These are phyloP conservation scores for Torymus aiolomorphi DNA, from an alignment of 2,888 invertebrate species.

Conservation along the genomic window DNA sequence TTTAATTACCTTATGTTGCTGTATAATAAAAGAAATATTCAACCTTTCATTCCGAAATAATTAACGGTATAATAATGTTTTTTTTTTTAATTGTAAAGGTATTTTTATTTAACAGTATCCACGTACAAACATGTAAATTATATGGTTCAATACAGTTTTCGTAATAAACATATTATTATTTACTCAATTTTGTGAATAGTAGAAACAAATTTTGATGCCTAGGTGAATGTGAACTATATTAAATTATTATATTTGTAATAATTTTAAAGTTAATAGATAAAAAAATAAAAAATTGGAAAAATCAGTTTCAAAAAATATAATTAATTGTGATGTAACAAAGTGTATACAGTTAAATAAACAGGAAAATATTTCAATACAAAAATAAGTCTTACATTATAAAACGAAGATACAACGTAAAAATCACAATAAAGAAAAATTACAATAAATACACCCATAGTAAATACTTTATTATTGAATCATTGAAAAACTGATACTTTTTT, in stretches of 20 bases:
- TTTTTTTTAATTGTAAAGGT: conserved; percentile 29
- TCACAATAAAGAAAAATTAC: conserved; percentile 32
- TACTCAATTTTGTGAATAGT: not conserved
- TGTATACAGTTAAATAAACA: conserved; percentile 38
- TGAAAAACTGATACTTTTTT: conserved; percentile 1
- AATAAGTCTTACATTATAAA: conserved; percentile 20
- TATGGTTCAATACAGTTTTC: conserved; percentile 37
- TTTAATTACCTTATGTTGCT: too few species aligned
- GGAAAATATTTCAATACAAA: conserved; percentile 21
- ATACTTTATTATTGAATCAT: conserved; percentile 14
- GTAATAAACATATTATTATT: conserved; percentile 34
- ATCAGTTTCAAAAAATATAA: conserved; percentile 18
- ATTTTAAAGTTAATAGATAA: too few species aligned
- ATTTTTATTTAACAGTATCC: conserved; percentile 53
- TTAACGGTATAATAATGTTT: too few species aligned
- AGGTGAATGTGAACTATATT: too few species aligned
- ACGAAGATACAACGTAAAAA: conserved; percentile 16
- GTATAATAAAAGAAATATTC: not conserved
- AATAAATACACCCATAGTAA: conserved; percentile 24
- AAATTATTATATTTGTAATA: too few species aligned
- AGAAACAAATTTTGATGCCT: too few species aligned
- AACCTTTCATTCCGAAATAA: not conserved
- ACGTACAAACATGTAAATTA: conserved; percentile 47
- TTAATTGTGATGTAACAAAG: conserved; percentile 9
- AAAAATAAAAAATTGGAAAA: too few species aligned